phyloP scores from a whole-genome alignment of 37 sponge, comb jelly and placozoan genomes.

The Amphimedon queenslandica region DNA sequence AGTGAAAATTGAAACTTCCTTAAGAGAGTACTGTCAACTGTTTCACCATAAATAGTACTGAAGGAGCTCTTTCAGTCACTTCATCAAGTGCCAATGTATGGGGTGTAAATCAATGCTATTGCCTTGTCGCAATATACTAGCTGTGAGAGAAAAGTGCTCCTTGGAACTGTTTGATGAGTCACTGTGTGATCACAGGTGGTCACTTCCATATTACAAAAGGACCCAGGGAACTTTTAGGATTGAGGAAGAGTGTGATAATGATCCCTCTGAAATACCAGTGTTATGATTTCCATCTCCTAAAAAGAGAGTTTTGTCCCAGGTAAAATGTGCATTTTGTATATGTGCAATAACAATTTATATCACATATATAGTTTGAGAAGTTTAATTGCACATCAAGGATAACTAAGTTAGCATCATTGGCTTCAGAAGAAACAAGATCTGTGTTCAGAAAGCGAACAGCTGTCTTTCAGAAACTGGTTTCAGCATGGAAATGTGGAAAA shows the following conservation, averaged over 20 bases:
- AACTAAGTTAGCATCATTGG: slow-evolving; percentile 17
- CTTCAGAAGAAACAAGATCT: neutral
- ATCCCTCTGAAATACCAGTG: too few species aligned
- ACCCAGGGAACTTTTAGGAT: slow-evolving; percentile 25
- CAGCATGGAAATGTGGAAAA: neutral
- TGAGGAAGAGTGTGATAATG: too few species aligned
- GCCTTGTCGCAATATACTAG: slow-evolving; percentile 40
- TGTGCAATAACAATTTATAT: too few species aligned
- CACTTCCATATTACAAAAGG: slow-evolving; percentile 16
- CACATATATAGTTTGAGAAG: slow-evolving; percentile 21
- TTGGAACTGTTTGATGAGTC: slow-evolving; percentile 21
- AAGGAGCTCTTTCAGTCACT: slow-evolving; percentile 13
- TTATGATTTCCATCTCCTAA: neutral
- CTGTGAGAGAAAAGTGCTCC: slow-evolving; percentile 12
- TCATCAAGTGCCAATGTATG: slow-evolving; percentile 8
- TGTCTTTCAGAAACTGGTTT: neutral
- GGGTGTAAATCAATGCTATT: slow-evolving; percentile 32
- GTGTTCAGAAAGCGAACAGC: neutral
- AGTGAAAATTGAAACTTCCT: slow-evolving; percentile 14
- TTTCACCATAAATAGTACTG: neutral
- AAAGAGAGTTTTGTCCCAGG: too few species aligned
- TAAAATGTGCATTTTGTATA: too few species aligned
- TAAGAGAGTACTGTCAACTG: neutral
- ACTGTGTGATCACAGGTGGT: slow-evolving; percentile 33
- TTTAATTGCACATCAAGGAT: slow-evolving; percentile 12